phyloP scores from a whole-genome alignment of 2,888 invertebrate genomes.

The Idaea dimidiata region DNA sequence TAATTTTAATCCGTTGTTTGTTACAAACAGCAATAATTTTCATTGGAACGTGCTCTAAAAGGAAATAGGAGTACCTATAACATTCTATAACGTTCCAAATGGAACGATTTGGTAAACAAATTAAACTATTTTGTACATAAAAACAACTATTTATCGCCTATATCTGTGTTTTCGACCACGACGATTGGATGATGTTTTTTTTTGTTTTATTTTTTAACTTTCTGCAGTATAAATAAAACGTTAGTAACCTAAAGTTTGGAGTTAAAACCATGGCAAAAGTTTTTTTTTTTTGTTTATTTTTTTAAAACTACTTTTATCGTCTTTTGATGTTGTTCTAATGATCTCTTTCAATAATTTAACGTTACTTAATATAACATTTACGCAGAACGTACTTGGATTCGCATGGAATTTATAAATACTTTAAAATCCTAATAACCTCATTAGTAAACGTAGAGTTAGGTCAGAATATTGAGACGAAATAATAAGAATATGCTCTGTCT shows the following conservation, averaged over 20 bases:
- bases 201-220: slow-evolving; percentile 8
- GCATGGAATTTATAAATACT: no score
- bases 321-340: no score
- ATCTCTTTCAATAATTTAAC: no score
- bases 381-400: no score
- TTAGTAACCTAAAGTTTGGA: slow-evolving; percentile 17
- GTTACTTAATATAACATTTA: no score
- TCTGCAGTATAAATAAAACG: slow-evolving; percentile 20
- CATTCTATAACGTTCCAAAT: neutral
- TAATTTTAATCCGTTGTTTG: neutral
- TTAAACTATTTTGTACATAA: neutral
- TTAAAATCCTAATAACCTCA: no score
- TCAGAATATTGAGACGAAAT: no score
- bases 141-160: neutral
- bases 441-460: no score
- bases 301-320: neutral
- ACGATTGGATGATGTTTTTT: neutral
- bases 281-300: neutral
- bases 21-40: neutral
- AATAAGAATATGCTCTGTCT: no score
- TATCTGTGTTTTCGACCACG: neutral
- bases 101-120: neutral
- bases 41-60: neutral
- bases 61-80: neutral
- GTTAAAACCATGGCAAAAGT: neutral